These are phyloP conservation scores for Sicus ferrugineus DNA, from an alignment of 2,888 invertebrate species.

Conservation along the genomic window DNA sequence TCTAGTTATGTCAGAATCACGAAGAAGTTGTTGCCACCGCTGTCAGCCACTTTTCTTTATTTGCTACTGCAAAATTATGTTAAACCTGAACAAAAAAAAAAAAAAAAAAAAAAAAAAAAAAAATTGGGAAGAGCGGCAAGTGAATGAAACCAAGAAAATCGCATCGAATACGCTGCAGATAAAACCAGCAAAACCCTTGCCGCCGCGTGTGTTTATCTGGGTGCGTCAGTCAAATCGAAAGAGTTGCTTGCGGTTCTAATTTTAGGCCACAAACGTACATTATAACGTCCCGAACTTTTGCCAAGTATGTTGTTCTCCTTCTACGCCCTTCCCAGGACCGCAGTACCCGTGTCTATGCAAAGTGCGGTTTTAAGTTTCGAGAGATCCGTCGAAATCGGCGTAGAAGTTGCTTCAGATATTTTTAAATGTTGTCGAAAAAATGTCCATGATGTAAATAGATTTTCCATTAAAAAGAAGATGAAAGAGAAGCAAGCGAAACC, in stretches of 20 bases:
- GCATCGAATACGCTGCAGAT: neutral
- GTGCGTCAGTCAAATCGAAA: no score
- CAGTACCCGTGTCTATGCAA: neutral
- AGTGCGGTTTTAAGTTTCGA: slow-evolving; percentile 9
- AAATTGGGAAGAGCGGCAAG: no score
- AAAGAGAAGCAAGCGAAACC: no score
- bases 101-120: no score
- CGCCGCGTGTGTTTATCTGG: neutral
- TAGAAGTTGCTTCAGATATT: slow-evolving; percentile 1
- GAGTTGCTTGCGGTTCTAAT: neutral
- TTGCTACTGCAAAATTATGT: neutral
- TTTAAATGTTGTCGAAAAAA: neutral
- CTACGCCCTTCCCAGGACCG: neutral
- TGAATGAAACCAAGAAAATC: no score
- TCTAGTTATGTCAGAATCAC: slow-evolving; percentile 5
- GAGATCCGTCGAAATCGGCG: neutral
- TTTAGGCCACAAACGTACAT: neutral
- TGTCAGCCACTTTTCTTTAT: neutral
- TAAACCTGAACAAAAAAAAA: no score
- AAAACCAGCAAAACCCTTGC: neutral
- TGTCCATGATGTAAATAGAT: slow-evolving; percentile 20
- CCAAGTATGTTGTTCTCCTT: neutral
- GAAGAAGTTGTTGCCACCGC: neutral
- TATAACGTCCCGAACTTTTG: neutral
- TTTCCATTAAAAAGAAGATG: slow-evolving; percentile 3